These are phyloP conservation scores for Corythoichthys intestinalis DNA, from an alignment of 2,113 vertebrate species.

Conservation along the genomic window DNA sequence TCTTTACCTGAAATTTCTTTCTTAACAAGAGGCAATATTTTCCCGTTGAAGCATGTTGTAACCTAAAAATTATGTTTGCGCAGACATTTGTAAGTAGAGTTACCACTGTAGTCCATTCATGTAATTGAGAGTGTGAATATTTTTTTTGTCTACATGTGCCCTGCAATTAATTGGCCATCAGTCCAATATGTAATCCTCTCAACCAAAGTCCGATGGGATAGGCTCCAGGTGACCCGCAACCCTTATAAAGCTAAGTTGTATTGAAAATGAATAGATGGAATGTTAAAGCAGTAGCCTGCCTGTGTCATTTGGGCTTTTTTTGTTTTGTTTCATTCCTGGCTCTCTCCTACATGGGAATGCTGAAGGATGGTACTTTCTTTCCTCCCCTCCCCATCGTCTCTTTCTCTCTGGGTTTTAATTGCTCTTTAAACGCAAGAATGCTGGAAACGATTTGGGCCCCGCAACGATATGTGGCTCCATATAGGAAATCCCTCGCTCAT, in stretches of 20 bases:
- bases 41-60: too few species aligned
- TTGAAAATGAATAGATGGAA: not conserved
- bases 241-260: not conserved
- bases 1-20: too few species aligned
- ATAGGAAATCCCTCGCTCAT: constrained; percentile 70
- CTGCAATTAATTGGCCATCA: not conserved
- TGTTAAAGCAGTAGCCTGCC: constrained; percentile 39
- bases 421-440: constrained; percentile 67
- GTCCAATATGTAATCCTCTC: too few species aligned
- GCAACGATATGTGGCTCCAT: constrained; percentile 55
- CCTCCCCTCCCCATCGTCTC: constrained; percentile 25
- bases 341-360: constrained; percentile 43
- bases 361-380: constrained; percentile 42
- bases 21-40: too few species aligned
- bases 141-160: not conserved
- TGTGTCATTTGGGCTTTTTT: constrained; percentile 19
- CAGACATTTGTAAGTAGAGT: not conserved
- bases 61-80: too few species aligned
- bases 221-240: not conserved
- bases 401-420: constrained; percentile 62
- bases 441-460: constrained; percentile 57
- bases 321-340: constrained; percentile 58
- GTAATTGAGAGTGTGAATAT: not conserved
- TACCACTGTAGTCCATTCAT: not conserved
- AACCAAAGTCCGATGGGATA: not conserved